These are phyloP conservation scores for Catajapyx aquilonaris DNA, from an alignment of 1,140 invertebrate genomes.

Conservation along the genomic window DNA sequence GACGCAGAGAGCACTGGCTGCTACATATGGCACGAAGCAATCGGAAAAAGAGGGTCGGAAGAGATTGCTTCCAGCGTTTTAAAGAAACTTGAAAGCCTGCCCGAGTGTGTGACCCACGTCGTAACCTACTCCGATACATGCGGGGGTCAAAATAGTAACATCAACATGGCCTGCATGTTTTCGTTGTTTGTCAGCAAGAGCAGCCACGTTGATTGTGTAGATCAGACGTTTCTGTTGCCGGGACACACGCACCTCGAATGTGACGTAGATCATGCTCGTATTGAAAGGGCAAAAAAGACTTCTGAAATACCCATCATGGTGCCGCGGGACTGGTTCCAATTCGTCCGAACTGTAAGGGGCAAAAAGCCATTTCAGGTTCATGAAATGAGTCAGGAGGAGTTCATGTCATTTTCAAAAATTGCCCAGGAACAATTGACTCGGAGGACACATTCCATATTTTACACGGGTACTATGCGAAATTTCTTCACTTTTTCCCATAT, in stretches of 20 bases:
- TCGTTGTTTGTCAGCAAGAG: background rate
- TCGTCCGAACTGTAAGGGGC: background rate
- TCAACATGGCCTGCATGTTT: background rate
- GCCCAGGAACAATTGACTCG: too few species aligned
- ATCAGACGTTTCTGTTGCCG: conserved; percentile 2
- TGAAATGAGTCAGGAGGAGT: background rate
- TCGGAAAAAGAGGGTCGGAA: background rate
- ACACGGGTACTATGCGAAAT: too few species aligned
- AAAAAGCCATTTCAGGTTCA: background rate
- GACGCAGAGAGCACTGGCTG: background rate
- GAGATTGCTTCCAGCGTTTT: background rate
- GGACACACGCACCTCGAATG: conserved; percentile 1
- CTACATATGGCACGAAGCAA: conserved; percentile 1
- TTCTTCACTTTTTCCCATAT: too few species aligned
- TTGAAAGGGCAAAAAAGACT: background rate
- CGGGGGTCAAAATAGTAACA: conserved; percentile 1
- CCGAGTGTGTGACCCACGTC: background rate
- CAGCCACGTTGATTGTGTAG: background rate
- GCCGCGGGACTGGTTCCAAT: background rate
- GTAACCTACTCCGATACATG: conserved; percentile 1
- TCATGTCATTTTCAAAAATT: background rate
- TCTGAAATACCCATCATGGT: background rate
- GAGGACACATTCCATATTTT: too few species aligned
- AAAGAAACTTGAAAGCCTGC: background rate
- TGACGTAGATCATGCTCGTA: background rate